A percentile compares a stretch with the other conserved stretches of the same genome.
These are phyloP conservation scores for Notiomystis cincta DNA, from an alignment of 2,113 vertebrate species.

Conservation along the genomic window DNA sequence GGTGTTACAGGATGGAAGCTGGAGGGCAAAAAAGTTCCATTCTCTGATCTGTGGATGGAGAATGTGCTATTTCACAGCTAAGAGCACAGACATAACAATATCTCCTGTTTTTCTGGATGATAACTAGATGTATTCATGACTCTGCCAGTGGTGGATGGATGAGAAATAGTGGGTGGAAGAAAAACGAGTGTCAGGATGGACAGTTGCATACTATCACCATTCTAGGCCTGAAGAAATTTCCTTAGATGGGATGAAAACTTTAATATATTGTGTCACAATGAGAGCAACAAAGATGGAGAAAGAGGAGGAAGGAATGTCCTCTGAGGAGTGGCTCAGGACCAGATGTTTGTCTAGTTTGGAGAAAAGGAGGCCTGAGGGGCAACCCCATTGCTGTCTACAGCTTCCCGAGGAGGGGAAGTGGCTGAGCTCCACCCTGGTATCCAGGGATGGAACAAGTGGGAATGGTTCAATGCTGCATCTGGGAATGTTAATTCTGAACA, in stretches of 20 bases:
- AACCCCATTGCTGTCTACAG: background rate
- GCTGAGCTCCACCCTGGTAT: background rate
- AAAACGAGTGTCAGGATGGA: background rate
- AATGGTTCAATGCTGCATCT: background rate
- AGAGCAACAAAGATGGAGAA: background rate
- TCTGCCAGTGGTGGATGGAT: background rate
- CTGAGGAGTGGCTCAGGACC: background rate
- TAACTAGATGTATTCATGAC: background rate
- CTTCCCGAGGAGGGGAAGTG: background rate
- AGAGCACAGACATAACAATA: background rate
- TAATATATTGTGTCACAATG: background rate
- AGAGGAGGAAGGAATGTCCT: background rate
- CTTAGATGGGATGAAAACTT: background rate
- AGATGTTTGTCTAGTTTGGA: background rate
- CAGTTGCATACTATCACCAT: background rate
- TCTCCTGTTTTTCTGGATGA: background rate
- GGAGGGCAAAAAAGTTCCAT: background rate
- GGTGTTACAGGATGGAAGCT: background rate
- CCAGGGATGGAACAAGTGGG: fast-evolving
- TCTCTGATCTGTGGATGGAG: background rate
- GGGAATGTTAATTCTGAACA: background rate
- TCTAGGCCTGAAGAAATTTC: background rate
- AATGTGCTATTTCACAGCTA: background rate
- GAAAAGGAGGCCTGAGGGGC: background rate
- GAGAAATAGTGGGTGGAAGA: background rate